Base-by-base conservation (phyloP, 2,797 vertebrate species). In the Atherinosoma microstoma region DNA sequence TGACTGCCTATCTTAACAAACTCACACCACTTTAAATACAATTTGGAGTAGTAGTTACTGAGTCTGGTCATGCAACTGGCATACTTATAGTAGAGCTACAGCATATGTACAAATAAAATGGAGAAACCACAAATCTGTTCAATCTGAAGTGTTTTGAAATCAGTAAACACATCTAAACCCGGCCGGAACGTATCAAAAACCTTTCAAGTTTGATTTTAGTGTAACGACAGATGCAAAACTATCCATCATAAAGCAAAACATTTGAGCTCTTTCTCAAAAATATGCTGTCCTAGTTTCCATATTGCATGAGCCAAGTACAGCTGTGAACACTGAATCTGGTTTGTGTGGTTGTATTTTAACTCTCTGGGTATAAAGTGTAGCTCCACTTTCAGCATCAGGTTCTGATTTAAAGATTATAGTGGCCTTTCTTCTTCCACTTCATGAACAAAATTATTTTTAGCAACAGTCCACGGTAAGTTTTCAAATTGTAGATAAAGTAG, bases 1-100 rank as follows among this genome's bases (percentile, higher is more conserved):
- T 24, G 70, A 84, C 77, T 67, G 73, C 69, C 53, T 53, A 78
- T 63, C 40, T 86, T 71, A 78, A 65, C 67, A 73, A 76, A 79
- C 60, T 42, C 40, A 16, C 20, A 47, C 20, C 42, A 45, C 42
- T 73, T 32, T 32, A 76, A 74, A 75, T 67, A 49, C 53, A 67
- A 75, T 76, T 58, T 64, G 49, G 58, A 77, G 72, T 38, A 81
- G 49, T 74, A 76, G 62, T 51, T 27, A 35, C 4, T 16, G 3
- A 45, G 15, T 59, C 24, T 59, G 47, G 64, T 51, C 58, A 64
- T 35, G 42, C 42, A n/a, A 9, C 11, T 38, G 32, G 65, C 20
- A 42, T n/a, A 58, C 36, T 45, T 47, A 5, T 45, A 15, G 40
- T 27, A 32, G 34, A 32, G 60, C 36, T 29, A 51, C 6, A 18